Base-by-base conservation (phyloP, 2,888 invertebrate genomes). In the Colostygia pectinataria region DNA sequence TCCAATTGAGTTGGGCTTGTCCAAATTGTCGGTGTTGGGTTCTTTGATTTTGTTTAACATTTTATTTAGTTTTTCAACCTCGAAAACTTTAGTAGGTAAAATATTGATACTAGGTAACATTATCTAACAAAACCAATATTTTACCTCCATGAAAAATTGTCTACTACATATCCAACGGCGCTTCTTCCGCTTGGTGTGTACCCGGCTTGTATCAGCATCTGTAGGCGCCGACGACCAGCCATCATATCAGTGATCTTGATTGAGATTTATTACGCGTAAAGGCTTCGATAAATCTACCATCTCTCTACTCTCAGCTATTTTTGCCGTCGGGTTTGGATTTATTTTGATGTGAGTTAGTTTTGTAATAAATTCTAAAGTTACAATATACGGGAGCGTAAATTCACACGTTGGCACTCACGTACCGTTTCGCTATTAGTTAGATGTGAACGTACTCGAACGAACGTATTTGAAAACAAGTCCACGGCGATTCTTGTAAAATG, bases 211-310 rank as follows among this genome's bases (percentile, higher is more conserved):
- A 52, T 49, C 54, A 64, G 65, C 64, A 70, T 71, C 69, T 56
- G 46, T 53, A 60, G 68, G 66, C 72, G 75, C 77, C 77, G 68
- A 66, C 66, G 74, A 71, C 72, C 15, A 49, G 47, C 51, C 53
- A 84, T 83, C 83, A 72, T 75, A 76, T 79, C 83, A 68, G 63
- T 60, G 68, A 87, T 87, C 87, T 84, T 86, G 87, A 87, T 87
- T 83, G 79, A 87, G 86, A 87, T 87, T 87, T 87, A 87, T 87
- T 83, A 70, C 80, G 70, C 77, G 70, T 71, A 79, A 74, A 75
- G 71, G 65, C 67, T 65, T 65, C 71, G 71, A 39, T 52, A 46
- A 52, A 52, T 52, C 42, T 46, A 5, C 42, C 38, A 42, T 52
- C 29, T 43, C 23, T 43, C 34, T 34, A 29, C 15, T 41, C 37